Conservation (phyloP, 2,888 invertebrate species). For the Phrixothrix hirtus region DNA sequence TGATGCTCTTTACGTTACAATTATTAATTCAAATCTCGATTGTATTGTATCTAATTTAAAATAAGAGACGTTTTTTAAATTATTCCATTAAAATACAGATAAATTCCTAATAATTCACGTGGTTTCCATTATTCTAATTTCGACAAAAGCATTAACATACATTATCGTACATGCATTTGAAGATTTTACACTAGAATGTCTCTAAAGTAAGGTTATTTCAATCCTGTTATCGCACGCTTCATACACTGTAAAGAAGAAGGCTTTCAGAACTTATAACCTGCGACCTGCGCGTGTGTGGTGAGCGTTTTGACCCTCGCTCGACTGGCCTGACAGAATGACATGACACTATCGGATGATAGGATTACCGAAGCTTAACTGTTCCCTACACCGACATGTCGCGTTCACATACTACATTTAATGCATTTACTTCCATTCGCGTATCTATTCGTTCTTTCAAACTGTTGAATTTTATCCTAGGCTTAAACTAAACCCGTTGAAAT, state of each 20-base stretch:
- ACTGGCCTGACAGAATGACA: conserved; percentile 56
- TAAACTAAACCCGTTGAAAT: too few relatives aligned
- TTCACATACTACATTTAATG: conserved; percentile 40
- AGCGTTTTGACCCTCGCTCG: conserved; percentile 42
- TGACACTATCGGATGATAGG: conserved; percentile 56
- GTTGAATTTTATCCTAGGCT: too few relatives aligned
- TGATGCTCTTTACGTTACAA: too few relatives aligned
- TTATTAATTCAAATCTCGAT: too few relatives aligned
- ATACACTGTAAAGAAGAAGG: conserved; percentile 11
- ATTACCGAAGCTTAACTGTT: conserved; percentile 55
- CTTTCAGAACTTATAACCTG: conserved; percentile 26
- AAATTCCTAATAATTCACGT: too few relatives aligned
- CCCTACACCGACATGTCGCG: conserved; percentile 50
- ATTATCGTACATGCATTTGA: too few relatives aligned
- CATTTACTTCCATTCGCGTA: conserved; percentile 19
- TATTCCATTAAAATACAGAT: too few relatives aligned
- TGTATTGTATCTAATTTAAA: too few relatives aligned
- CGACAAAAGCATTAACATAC: too few relatives aligned
- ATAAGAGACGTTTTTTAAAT: too few relatives aligned
- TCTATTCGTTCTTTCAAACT: conserved; percentile 14
- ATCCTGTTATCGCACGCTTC: conserved; percentile 9
- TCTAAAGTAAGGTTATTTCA: conserved; percentile 6
- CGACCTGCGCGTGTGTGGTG: conserved; percentile 41
- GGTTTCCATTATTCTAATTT: too few relatives aligned
- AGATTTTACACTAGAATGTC: too few relatives aligned